phyloP scores from a whole-genome alignment of 2,888 invertebrate species.

The Stegana nigrithorax region DNA sequence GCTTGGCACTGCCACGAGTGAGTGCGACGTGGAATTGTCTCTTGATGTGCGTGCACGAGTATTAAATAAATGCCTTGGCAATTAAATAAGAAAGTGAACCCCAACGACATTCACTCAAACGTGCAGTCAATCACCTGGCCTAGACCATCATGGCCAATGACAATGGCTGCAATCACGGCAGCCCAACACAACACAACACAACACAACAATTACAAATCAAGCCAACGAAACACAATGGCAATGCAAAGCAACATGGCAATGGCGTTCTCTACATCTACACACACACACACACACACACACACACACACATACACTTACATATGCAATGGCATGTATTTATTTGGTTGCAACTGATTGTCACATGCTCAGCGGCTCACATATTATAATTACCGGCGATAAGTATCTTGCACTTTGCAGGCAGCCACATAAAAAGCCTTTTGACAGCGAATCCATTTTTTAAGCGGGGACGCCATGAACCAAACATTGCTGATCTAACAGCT shows the following conservation, averaged over 20 bases:
- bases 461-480: too few species aligned
- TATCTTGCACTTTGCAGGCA: too few species aligned
- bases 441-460: too few species aligned
- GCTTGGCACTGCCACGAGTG: too few species aligned
- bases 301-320: too few species aligned
- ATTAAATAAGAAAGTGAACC: constrained; percentile 57
- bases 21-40: constrained; percentile 48
- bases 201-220: not conserved
- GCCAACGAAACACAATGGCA: too few species aligned
- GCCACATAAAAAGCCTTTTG: too few species aligned
- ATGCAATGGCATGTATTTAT: too few species aligned
- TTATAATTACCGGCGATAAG: not conserved
- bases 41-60: constrained; percentile 47
- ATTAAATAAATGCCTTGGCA: constrained; percentile 40
- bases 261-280: too few species aligned
- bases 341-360: constrained; percentile 12
- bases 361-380: not conserved
- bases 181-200: not conserved
- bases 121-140: constrained; percentile 3
- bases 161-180: constrained; percentile 8
- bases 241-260: constrained; percentile 2
- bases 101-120: constrained; percentile 47
- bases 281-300: too few species aligned
- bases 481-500: too few species aligned
- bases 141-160: constrained; percentile 6